These are phyloP conservation scores for Prosapia bicincta DNA, from an alignment of 2,888 invertebrate genomes.

Conservation along the genomic window DNA sequence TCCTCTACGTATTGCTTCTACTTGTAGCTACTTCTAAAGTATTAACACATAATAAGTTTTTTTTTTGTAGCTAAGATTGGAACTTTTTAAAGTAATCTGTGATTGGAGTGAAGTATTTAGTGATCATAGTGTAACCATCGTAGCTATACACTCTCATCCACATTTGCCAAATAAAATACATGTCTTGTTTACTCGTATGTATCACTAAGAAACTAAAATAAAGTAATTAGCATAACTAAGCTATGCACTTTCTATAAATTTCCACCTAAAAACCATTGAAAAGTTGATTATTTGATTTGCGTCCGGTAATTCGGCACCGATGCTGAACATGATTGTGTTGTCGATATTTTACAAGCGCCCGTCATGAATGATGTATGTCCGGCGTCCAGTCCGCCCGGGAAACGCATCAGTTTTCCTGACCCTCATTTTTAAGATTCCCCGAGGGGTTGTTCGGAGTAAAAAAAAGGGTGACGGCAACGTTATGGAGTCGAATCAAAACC, in stretches of 20 bases:
- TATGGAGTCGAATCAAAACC: conserved; percentile 11
- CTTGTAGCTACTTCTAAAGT: too few species aligned
- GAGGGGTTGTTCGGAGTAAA: not conserved
- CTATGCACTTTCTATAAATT: not conserved
- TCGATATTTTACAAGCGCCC: not conserved
- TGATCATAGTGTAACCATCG: too few species aligned
- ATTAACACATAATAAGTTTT: too few species aligned
- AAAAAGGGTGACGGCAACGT: not conserved
- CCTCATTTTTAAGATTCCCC: conserved; percentile 26
- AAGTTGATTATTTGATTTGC: not conserved
- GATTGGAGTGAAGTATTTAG: too few species aligned
- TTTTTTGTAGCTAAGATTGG: too few species aligned
- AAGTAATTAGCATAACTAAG: too few species aligned
- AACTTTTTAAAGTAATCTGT: too few species aligned
- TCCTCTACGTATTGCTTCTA: too few species aligned
- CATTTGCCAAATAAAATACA: too few species aligned
- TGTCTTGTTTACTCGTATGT: too few species aligned
- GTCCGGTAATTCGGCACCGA: not conserved
- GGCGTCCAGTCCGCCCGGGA: not conserved
- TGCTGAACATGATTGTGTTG: not conserved
- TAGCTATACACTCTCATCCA: too few species aligned
- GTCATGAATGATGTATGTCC: conserved; percentile 24
- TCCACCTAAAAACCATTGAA: not conserved
- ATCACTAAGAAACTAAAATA: too few species aligned
- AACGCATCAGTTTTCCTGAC: conserved; percentile 6